Base-by-base conservation (phyloP, 1,140 invertebrate species). In the Reticulitermes speratus region DNA sequence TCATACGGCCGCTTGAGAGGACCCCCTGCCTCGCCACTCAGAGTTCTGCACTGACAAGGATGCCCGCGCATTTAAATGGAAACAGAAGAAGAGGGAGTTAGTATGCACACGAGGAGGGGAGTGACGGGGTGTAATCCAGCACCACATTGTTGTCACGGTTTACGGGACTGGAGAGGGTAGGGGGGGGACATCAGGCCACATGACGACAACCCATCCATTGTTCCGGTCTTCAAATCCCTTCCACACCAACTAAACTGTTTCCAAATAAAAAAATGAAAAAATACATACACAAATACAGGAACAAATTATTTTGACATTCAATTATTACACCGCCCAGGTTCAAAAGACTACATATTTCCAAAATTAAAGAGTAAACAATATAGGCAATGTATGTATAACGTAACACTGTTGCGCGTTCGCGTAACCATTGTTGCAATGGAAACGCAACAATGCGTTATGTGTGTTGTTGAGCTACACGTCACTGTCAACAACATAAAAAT, bases 81-180 rank as follows among this genome's bases (percentile, higher is more conserved):
- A 25, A 11, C n/a, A 75, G 65, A 75, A 25, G 38, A 38, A 75
- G 65, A 75, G 0, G n/a, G 65, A 75, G 25, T 8, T 2, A 75
- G 65, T 2, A 5, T 30, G 65, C 2, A 75, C 65, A 30, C 65
- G 65, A 30, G 25, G 25, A 30, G 65, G 19, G 52, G 65, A 75
- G 65, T 8, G 65, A 75, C 25, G 65, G 65, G 65, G 65, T 75
- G 65, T 75, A 75, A 30, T 30, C 65, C 65, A 75, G 65, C 65
- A 75, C 65, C 65, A 75, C 65, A n/a, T 75, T 75, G 65, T 75
- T 75, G 65, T 75, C 65, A 75, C 65, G 14, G 65, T 75, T 75
- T 75, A 75, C n/a, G 11, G 25, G 8, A 8, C 8, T 6, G 65
- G 65, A 14, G n/a, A n/a, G n/a, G 7, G 65, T 0, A 5, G n/a